Conservation (phyloP, 2,113 vertebrate species). For the Chroicocephalus ridibundus region DNA sequence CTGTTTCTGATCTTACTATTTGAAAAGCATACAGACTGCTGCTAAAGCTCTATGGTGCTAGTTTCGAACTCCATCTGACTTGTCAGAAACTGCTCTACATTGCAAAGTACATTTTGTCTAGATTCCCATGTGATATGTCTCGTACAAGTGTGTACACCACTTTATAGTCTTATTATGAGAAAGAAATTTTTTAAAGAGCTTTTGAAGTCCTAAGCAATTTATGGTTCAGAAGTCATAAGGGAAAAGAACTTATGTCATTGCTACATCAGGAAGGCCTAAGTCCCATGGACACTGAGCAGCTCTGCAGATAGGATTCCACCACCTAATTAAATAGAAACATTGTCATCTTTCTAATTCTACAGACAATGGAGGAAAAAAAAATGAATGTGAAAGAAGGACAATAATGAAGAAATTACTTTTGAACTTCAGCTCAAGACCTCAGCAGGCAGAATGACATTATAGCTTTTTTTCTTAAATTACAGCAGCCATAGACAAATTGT, state of each 20-base stretch:
- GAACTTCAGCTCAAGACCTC: neutral
- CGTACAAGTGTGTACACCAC: neutral
- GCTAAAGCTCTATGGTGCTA: neutral
- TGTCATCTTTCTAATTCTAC: neutral
- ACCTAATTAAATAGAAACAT: neutral
- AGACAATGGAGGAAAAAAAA: neutral
- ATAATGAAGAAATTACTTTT: neutral
- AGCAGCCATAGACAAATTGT: neutral
- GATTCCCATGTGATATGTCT: neutral
- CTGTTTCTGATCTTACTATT: neutral
- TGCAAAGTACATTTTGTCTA: neutral
- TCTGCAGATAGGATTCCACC: neutral
- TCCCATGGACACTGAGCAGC: neutral
- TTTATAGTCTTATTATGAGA: neutral
- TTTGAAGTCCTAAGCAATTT: neutral
- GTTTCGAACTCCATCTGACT: neutral
- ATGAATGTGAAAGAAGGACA: neutral
- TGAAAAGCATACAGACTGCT: neutral
- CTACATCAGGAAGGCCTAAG: neutral
- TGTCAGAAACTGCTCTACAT: neutral
- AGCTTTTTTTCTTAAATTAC: neutral
- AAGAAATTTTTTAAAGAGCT: neutral
- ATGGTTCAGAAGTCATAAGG: neutral
- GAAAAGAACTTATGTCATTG: neutral
- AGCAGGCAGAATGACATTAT: neutral